phyloP scores from a whole-genome alignment of 2,888 invertebrate species.

The Hydraecia micacea region DNA sequence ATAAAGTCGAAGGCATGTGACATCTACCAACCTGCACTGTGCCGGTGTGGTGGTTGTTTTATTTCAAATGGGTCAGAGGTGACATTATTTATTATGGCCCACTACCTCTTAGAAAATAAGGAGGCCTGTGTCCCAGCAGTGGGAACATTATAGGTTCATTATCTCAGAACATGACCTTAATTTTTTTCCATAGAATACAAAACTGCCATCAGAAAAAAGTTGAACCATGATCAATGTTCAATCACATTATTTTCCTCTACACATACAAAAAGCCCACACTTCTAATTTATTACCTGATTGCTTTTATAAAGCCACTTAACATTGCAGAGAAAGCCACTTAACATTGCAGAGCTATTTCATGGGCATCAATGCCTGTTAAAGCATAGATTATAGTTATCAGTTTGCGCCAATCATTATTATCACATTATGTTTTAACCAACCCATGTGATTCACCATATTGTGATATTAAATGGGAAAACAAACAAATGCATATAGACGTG shows the following conservation, averaged over 20 bases:
- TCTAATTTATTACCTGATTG: constrained; percentile 48
- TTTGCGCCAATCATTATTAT: constrained; percentile 58
- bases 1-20: background rate
- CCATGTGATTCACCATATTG: constrained; percentile 58
- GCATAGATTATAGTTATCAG: constrained; percentile 65
- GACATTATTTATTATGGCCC: too few species aligned
- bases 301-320: constrained; percentile 54
- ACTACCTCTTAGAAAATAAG: background rate
- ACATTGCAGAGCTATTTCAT: constrained; percentile 48
- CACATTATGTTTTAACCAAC: constrained; percentile 43
- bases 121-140: background rate
- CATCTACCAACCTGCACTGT: background rate
- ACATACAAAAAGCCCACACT: constrained; percentile 23
- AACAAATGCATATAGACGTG: constrained; percentile 47
- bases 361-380: constrained; percentile 48
- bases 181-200: background rate
- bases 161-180: background rate
- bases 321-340: constrained; percentile 47
- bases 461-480: constrained; percentile 47
- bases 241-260: constrained; percentile 18
- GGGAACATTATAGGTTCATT: background rate
- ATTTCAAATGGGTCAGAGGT: too few species aligned
- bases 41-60: too few species aligned
- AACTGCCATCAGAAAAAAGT: background rate
- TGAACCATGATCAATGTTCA: background rate